Evolutionary conservation across 2,113 vertebrate species (phyloP).

Genomic region (Drymodes brunneopygia): DNA sequence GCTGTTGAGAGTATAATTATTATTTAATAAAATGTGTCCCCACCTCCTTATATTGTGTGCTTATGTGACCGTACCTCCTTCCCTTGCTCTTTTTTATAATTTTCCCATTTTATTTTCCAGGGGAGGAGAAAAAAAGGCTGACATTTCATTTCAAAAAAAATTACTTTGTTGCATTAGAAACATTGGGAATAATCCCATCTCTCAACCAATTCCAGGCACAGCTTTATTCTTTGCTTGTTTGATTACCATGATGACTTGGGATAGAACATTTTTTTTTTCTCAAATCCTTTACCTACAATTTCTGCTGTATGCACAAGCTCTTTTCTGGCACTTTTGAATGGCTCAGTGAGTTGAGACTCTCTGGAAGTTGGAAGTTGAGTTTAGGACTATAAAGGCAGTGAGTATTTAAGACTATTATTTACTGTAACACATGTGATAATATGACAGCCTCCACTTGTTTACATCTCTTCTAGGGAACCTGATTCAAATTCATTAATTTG

Average conservation of each 20-base stretch:
- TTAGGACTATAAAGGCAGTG: background rate
- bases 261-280: background rate
- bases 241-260: background rate
- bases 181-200: background rate
- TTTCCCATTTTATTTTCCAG: background rate
- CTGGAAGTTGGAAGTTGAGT: background rate
- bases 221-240: background rate
- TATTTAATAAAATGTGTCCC: background rate
- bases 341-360: background rate
- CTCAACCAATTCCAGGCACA: background rate
- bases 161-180: background rate
- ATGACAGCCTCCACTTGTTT: background rate
- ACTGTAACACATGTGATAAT: background rate
- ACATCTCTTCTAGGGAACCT: background rate
- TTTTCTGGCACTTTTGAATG: background rate
- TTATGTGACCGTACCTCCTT: background rate
- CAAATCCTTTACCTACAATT: background rate
- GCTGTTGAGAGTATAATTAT: background rate
- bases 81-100: background rate
- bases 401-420: background rate
- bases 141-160: background rate
- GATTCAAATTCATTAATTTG: background rate
- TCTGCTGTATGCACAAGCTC: background rate
- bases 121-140: background rate
- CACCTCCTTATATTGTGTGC: rapidly evolving